These are phyloP conservation scores for Amphilophus citrinellus DNA, from an alignment of 2,113 vertebrate genomes.

Conservation along the genomic window DNA sequence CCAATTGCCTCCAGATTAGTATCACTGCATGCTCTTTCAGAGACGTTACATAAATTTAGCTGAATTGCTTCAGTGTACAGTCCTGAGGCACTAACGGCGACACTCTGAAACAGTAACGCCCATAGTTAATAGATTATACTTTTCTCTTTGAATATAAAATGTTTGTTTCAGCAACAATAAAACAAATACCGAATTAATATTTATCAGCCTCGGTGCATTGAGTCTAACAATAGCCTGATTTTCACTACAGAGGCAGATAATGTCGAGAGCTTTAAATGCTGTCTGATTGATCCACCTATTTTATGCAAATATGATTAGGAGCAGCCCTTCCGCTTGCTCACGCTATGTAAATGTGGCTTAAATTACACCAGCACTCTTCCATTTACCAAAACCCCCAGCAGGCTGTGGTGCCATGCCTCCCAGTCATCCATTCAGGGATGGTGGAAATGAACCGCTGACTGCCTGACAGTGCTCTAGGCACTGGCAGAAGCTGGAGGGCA, in stretches of 20 bases:
- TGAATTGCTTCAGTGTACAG: constrained; percentile 62
- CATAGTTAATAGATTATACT: constrained; percentile 70
- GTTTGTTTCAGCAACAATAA: constrained; percentile 75
- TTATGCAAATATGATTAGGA: constrained; percentile 52
- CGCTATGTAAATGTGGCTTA: constrained; percentile 33
- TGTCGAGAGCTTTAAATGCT: constrained; percentile 49
- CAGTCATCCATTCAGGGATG: constrained; percentile 59
- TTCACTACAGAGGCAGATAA: constrained; percentile 52
- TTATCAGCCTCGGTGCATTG: constrained; percentile 42
- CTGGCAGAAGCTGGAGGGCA: constrained; percentile 64
- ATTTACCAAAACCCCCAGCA: constrained; percentile 7
- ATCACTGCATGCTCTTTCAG: constrained; percentile 49
- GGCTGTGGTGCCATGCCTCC: constrained; percentile 32
- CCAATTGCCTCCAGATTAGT: constrained; percentile 60
- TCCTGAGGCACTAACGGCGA: constrained; percentile 59
- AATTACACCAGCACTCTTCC: constrained; percentile 26
- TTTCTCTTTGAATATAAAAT: constrained; percentile 65
- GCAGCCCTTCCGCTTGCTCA: background rate
- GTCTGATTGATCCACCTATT: constrained; percentile 28
- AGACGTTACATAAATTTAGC: constrained; percentile 67
- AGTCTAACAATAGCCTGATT: constrained; percentile 62
- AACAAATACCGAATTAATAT: constrained; percentile 71
- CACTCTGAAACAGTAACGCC: constrained; percentile 55
- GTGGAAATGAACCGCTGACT: constrained; percentile 61
- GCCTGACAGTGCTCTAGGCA: constrained; percentile 59